Conservation (phyloP, 2,888 invertebrate species). For the Cremastinae sp. region DNA sequence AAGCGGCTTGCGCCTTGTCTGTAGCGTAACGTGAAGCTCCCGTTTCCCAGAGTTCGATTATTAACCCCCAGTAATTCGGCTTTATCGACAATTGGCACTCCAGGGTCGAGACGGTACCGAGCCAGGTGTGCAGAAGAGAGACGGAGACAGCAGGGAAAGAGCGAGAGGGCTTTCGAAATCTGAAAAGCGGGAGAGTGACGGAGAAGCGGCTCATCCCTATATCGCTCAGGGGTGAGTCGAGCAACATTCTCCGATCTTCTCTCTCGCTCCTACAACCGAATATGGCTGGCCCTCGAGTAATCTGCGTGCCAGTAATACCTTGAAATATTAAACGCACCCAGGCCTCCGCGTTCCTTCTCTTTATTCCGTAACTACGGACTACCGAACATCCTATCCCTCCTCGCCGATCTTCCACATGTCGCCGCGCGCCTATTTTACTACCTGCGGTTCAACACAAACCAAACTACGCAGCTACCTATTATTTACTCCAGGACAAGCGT, state of each 20-base stretch:
- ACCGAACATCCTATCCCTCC: conserved; percentile 27
- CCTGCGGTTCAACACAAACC: conserved; percentile 30
- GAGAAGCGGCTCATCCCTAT: conserved; percentile 15
- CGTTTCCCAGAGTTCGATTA: conserved; percentile 67
- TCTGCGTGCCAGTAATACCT: conserved; percentile 69
- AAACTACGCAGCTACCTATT: too few relatives aligned
- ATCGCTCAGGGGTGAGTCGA: conserved; percentile 20
- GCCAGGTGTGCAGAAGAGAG: conserved; percentile 22
- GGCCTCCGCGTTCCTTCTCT: conserved; percentile 16
- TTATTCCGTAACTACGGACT: not conserved
- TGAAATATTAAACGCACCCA: conserved; percentile 71
- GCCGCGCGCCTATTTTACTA: conserved; percentile 42
- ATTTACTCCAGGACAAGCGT: too few relatives aligned
- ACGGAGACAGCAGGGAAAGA: conserved; percentile 18
- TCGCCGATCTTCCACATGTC: conserved; percentile 33
- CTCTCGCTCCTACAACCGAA: conserved; percentile 8
- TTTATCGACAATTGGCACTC: conserved; percentile 75
- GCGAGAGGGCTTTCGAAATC: too few relatives aligned
- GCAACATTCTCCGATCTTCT: conserved; percentile 25
- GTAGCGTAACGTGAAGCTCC: conserved; percentile 29
- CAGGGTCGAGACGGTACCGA: conserved; percentile 52
- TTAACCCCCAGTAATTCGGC: conserved; percentile 73
- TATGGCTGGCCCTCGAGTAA: conserved; percentile 68
- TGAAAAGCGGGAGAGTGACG: not conserved
- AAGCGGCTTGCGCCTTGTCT: conserved; percentile 15